Conservation (phyloP, 1,140 invertebrate species). For the Tetraneura akinire region DNA sequence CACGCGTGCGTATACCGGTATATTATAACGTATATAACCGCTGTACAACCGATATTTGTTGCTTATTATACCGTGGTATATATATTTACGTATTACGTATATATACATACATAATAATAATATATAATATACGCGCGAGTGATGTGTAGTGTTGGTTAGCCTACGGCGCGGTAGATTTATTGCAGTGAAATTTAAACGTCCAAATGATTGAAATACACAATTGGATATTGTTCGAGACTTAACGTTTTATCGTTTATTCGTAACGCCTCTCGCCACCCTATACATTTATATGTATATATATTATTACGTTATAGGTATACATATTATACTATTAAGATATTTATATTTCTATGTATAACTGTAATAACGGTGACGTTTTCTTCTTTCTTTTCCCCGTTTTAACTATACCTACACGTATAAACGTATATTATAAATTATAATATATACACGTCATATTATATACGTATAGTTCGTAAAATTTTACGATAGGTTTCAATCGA, state of each 20-base stretch:
- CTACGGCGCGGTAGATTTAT: background rate
- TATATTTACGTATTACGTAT: background rate
- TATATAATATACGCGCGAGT: too few species aligned
- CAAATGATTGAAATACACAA: slow-evolving; percentile 7
- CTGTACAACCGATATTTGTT: too few species aligned
- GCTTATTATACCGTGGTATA: background rate
- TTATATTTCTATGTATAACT: background rate
- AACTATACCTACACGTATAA: too few species aligned
- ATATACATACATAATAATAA: too few species aligned
- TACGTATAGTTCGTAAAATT: background rate
- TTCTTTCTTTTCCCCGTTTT: background rate
- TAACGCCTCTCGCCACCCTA: background rate
- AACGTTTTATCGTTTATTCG: too few species aligned
- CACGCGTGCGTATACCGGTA: too few species aligned
- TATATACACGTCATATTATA: background rate
- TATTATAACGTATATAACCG: background rate
- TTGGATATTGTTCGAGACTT: background rate
- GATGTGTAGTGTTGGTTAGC: background rate
- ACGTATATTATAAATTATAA: too few species aligned
- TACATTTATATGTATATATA: slow-evolving; percentile 5
- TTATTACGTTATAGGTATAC: too few species aligned
- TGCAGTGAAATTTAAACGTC: slow-evolving; percentile 1
- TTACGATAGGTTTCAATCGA: slow-evolving; percentile 4
- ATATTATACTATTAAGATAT: too few species aligned
- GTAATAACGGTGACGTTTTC: slow-evolving; percentile 15